phyloP scores from a whole-genome alignment of 1,140 invertebrate species.

The Acromyrmex echinatior region DNA sequence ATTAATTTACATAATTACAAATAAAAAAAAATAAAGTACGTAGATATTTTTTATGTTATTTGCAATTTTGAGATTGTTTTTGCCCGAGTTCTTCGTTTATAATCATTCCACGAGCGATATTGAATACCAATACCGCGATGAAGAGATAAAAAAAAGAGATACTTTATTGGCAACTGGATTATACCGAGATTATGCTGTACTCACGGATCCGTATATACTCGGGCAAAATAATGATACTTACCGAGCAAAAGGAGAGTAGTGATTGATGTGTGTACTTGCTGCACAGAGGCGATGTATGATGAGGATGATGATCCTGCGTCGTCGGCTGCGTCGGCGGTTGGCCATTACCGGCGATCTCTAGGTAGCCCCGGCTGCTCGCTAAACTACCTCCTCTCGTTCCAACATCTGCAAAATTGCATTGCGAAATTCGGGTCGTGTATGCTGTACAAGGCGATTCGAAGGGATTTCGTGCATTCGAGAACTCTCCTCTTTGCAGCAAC shows the following conservation, averaged over 20 bases:
- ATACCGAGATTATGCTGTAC: background rate
- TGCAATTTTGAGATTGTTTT: background rate
- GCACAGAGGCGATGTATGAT: conserved; percentile 74
- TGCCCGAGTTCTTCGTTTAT: background rate
- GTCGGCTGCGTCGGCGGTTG: conserved; percentile 38
- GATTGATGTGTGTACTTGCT: conserved; percentile 82
- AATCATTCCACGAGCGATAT: background rate
- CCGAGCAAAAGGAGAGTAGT: conserved; percentile 83
- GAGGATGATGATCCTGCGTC: conserved; percentile 63
- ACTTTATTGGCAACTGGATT: conserved; percentile 32
- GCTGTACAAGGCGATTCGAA: too few relatives aligned
- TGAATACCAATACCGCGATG: background rate
- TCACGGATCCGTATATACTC: background rate
- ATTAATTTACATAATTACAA: background rate
- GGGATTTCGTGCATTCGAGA: conserved; percentile 12
- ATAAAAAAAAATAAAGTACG: background rate
- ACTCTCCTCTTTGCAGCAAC: background rate
- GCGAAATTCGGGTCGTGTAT: background rate
- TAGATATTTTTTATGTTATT: background rate
- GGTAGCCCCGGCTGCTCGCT: conserved; percentile 80
- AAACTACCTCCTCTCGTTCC: conserved; percentile 82
- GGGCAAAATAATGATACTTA: conserved; percentile 69
- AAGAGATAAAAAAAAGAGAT: background rate
- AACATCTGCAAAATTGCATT: conserved; percentile 75
- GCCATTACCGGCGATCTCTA: conserved; percentile 76